Base-by-base conservation (phyloP, 1,140 invertebrate genomes). In the Pogonomyrmex barbatus region DNA sequence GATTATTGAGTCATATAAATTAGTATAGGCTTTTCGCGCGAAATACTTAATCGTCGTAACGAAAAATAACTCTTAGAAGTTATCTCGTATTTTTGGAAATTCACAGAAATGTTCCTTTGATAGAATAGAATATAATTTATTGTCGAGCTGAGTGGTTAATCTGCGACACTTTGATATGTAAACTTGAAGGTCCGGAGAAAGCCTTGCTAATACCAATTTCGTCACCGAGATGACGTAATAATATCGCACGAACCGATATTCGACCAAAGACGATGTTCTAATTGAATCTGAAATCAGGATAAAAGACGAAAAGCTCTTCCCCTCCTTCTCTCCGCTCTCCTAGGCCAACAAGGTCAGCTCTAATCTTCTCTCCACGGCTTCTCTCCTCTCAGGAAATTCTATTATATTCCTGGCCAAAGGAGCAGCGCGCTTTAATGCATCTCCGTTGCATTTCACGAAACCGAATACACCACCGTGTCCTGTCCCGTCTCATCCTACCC, bases 381-480 rank as follows among this genome's bases (percentile, higher is more conserved):
- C 36, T 68, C 52, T 39, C 42, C n/a, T 83, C 79, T 47, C 52
- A 24, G 68, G 79, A 83, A 83, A 83, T 75, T 83, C 79, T 75
- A 75, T 83, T 75, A 83, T 83, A 83, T 83, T 50, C 68, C 68
- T 30, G 54, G 68, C n/a, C 68, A 73, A 83, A 75, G 62, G 62
- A 83, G 60, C 39, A 75, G 68, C 56, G 68, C 54, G 42, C 79
- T 83, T 81, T 83, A 83, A 83, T 75, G 79, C 68, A 75, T 42
- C 79, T 58, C 54, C 79, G 79, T 82, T 70, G 79, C 79, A 82
- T 82, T 82, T 82, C 79, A 42, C 79, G 79, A 82, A 82, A 73
- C 79, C 79, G 79, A 82, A 82, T 82, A 82, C 67, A 82, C 24
- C 81, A 36, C 50, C 30, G 68, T 17, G 8, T 56, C 60, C 33